Conservation (phyloP, 1,140 invertebrate genomes). For the Lasioglossum albipes region DNA sequence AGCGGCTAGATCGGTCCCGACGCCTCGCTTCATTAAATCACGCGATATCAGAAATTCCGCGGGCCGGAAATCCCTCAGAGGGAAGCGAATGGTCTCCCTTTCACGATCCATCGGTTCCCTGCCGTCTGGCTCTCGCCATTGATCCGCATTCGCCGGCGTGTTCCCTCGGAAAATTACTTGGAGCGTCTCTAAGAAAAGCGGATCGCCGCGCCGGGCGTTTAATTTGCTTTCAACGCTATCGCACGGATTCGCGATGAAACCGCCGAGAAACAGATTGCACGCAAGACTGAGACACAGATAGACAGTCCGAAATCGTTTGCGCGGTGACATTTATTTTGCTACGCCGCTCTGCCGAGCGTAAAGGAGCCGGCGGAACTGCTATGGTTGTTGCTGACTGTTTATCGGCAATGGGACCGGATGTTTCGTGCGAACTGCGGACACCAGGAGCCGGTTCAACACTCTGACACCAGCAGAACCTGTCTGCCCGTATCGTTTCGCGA, state of each 20-base stretch:
- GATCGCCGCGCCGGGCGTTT: conserved; percentile 39
- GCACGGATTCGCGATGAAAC: conserved; percentile 33
- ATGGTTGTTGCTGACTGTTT: not conserved
- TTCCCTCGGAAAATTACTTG: conserved; percentile 35
- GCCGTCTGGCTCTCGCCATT: conserved; percentile 33
- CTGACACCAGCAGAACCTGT: too few relatives aligned
- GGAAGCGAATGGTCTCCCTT: not conserved
- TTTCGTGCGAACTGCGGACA: not conserved
- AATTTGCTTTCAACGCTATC: conserved; percentile 28
- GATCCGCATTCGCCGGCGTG: not conserved
- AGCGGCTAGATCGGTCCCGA: too few relatives aligned
- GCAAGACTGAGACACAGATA: conserved; percentile 9
- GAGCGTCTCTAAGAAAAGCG: conserved; percentile 8
- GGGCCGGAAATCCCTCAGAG: not conserved
- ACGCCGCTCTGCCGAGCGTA: not conserved
- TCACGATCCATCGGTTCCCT: not conserved
- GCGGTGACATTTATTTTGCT: conserved; percentile 42
- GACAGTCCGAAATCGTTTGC: not conserved
- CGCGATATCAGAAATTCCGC: too few relatives aligned
- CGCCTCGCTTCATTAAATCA: too few relatives aligned
- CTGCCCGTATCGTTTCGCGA: not conserved
- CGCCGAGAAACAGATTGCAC: not conserved
- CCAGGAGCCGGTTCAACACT: too few relatives aligned
- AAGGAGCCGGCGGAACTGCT: too few relatives aligned
- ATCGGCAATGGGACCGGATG: not conserved